Evolutionary conservation across 1,140 invertebrate genomes (phyloP).

Genomic region (Mya arenaria): DNA sequence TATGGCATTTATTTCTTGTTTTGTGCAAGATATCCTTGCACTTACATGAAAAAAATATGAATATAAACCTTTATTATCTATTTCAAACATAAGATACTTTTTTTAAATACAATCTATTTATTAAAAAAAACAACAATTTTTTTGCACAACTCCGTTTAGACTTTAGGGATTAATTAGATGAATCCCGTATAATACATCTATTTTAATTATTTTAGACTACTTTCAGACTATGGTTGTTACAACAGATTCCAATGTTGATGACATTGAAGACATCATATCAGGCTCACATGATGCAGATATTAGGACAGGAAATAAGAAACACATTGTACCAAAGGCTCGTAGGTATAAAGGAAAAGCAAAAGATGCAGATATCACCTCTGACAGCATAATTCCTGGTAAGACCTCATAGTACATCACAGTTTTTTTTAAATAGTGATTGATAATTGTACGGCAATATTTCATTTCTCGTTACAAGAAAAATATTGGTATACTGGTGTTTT

Average conservation of each 20-base stretch:
- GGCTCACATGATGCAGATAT: conserved; percentile 58
- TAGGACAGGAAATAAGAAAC: conserved; percentile 51
- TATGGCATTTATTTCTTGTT: too few relatives aligned
- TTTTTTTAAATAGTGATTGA: not conserved
- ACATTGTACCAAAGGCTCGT: conserved; percentile 60
- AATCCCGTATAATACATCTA: too few relatives aligned
- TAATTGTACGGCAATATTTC: not conserved
- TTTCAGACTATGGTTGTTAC: too few relatives aligned
- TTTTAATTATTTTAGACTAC: too few relatives aligned
- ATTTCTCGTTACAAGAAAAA: not conserved
- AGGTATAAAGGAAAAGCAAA: conserved; percentile 36
- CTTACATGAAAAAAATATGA: too few relatives aligned
- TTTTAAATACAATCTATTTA: too few relatives aligned
- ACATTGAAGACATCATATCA: conserved; percentile 71
- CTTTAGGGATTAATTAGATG: too few relatives aligned
- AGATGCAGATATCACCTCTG: conserved; percentile 56
- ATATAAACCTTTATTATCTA: too few relatives aligned
- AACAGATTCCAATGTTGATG: conserved; percentile 60
- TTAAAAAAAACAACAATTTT: too few relatives aligned
- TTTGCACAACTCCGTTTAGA: too few relatives aligned
- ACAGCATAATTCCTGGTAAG: conserved; percentile 73
- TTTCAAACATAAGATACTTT: too few relatives aligned
- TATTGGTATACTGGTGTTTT: not conserved
- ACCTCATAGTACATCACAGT: not conserved
- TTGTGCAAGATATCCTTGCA: too few relatives aligned